Evolutionary conservation across 2,888 invertebrate species (phyloP).

Genomic region (Thecophora atra): DNA sequence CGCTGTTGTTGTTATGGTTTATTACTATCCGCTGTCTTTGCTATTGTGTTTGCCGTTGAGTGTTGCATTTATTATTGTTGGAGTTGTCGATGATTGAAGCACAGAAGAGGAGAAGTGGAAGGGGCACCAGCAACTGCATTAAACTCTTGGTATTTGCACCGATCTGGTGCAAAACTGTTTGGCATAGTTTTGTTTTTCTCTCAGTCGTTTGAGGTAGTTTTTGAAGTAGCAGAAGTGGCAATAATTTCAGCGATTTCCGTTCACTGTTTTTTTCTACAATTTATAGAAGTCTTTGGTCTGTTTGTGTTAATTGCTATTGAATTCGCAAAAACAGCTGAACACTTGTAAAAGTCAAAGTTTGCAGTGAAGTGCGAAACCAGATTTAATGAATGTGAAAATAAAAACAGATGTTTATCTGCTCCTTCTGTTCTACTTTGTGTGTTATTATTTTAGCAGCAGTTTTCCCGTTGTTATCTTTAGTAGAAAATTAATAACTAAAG

Average conservation of each 20-base stretch:
- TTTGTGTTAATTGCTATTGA: neutral
- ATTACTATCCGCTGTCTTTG: neutral
- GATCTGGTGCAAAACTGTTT: neutral
- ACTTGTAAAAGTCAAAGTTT: too few species aligned
- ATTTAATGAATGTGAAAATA: too few species aligned
- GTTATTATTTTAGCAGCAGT: too few species aligned
- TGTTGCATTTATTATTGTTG: neutral
- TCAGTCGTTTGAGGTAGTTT: neutral
- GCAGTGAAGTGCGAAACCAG: too few species aligned
- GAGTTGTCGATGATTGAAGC: neutral
- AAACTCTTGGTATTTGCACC: too few species aligned
- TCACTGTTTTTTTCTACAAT: neutral
- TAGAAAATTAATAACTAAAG: too few species aligned
- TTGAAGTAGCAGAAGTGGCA: neutral
- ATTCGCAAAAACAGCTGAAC: neutral
- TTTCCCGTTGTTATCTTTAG: too few species aligned
- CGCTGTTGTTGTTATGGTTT: neutral
- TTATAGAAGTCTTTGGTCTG: neutral
- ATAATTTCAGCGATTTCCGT: neutral
- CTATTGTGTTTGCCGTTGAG: neutral
- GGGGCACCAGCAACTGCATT: too few species aligned
- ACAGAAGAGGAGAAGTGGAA: neutral
- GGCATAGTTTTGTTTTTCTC: neutral
- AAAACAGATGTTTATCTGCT: too few species aligned
- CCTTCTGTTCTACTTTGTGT: too few species aligned